Base-by-base conservation (phyloP, 2,113 vertebrate species). In the Poeciliopsis prolifica region DNA sequence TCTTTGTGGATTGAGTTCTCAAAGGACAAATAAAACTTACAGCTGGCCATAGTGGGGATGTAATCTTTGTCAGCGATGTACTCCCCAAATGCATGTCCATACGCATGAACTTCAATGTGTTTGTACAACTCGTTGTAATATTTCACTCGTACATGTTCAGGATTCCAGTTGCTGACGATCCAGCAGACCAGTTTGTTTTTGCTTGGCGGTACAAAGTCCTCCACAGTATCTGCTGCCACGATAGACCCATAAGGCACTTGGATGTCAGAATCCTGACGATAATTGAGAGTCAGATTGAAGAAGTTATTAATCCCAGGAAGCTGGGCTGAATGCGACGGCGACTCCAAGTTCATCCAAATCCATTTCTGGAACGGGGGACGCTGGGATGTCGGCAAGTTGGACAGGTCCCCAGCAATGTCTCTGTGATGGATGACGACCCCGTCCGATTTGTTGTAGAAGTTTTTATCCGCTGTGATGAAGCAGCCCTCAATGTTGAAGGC, bases 121-220 rank as follows among this genome's bases (percentile, higher is more conserved):
- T 98, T 99, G 93, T 96, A 96, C 14, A 99, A 92, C 86, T 98
- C 96, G 8, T 98, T 97, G 89, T 99, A 99, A 91, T 99, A 99
- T 87, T 99, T 99, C 71, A 97, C 97, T 78, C 96, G 93, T 22
- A 96, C 90, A 0, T 99, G 96, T 24, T 99, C 91, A n/a, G 96
- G 96, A 80, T 99, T 99, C 98, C 98, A 99, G 93, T 99, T 97
- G 92, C 97, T 99, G 29, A 99, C 97, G 35, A 99, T 97, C 98
- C 98, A 99, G 88, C 97, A 99, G 14, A 98, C 96, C 73, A 99
- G 77, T 80, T 96, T 97, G 91, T 95, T 96, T 92, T 99, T 99
- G 90, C 94, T 98, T 44, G 98, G 97, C 24, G 97, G 95, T 84
- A 97, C 96, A 85, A 97, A 97, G 35, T 95, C 94, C 68, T 97